Conservation (phyloP, 2,113 vertebrate species). For the Delphinus delphis region DNA sequence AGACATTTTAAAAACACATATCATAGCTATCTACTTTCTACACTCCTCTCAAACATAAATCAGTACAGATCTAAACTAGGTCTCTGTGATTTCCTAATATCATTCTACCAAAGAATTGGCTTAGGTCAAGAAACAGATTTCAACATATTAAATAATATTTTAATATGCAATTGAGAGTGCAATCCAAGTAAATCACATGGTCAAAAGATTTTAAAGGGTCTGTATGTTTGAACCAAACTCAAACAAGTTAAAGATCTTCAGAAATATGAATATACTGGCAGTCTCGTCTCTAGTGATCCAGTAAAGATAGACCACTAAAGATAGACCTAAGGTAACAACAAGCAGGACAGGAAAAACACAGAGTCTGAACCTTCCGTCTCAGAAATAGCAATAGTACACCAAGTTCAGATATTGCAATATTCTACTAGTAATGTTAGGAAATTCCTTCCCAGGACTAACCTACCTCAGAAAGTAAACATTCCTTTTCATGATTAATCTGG, state of each 20-base stretch:
- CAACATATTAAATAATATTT: neutral
- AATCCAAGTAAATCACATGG: neutral
- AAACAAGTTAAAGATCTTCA: neutral
- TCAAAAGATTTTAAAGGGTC: slow-evolving; percentile 1
- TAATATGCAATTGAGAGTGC: neutral
- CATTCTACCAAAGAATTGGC: neutral
- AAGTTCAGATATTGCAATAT: neutral
- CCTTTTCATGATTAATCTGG: neutral
- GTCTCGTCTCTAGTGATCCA: neutral
- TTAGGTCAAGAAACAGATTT: neutral
- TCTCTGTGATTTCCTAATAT: neutral
- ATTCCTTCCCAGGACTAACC: neutral
- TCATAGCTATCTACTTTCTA: neutral
- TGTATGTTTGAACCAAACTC: neutral
- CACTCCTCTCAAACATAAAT: neutral
- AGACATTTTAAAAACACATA: neutral
- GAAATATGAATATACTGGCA: neutral
- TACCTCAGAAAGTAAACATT: neutral
- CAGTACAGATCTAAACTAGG: neutral
- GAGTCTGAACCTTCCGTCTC: neutral
- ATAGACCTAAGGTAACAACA: neutral
- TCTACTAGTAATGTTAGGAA: neutral
- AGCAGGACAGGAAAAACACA: neutral
- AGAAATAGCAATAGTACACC: neutral
- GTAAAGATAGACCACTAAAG: neutral